phyloP scores from a whole-genome alignment of 2,888 invertebrate species.

The Amphimallon solstitiale region DNA sequence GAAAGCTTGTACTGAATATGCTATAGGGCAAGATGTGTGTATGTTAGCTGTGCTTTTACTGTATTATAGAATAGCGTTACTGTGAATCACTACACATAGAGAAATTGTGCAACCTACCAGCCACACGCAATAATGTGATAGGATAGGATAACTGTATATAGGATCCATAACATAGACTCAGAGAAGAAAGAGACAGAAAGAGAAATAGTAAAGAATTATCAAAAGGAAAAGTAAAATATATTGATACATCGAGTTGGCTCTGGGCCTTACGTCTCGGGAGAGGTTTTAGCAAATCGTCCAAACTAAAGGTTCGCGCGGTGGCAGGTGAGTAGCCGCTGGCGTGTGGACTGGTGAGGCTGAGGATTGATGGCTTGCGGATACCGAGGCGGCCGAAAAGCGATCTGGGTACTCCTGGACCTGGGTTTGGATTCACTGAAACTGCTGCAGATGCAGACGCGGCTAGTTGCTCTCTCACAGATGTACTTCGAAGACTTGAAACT shows the following conservation, averaged over 20 bases:
- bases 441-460: constrained; percentile 63
- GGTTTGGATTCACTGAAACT: constrained; percentile 62
- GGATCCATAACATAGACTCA: constrained; percentile 42
- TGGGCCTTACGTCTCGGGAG: constrained; percentile 81
- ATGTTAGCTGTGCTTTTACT: constrained; percentile 24
- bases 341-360: constrained; percentile 79
- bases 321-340: constrained; percentile 65
- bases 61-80: constrained; percentile 4
- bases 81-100: constrained; percentile 37
- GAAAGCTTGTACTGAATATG: constrained; percentile 25
- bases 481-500: constrained; percentile 63
- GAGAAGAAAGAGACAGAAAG: constrained; percentile 46
- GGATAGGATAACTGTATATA: constrained; percentile 44
- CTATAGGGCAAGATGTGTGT: neutral
- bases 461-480: constrained; percentile 71
- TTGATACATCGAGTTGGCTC: constrained; percentile 50
- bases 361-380: constrained; percentile 88
- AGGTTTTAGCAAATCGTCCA: constrained; percentile 88
- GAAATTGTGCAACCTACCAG: constrained; percentile 63
- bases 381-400: constrained; percentile 85
- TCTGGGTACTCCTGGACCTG: constrained; percentile 69
- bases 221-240: constrained; percentile 36
- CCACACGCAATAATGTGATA: constrained; percentile 64
- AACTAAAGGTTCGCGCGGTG: constrained; percentile 85
- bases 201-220: constrained; percentile 41